Percentiles rank a stretch among this genome's conserved stretches.
phyloP scores from a whole-genome alignment of 2,888 invertebrate species.

The Sphinx pinastri region DNA sequence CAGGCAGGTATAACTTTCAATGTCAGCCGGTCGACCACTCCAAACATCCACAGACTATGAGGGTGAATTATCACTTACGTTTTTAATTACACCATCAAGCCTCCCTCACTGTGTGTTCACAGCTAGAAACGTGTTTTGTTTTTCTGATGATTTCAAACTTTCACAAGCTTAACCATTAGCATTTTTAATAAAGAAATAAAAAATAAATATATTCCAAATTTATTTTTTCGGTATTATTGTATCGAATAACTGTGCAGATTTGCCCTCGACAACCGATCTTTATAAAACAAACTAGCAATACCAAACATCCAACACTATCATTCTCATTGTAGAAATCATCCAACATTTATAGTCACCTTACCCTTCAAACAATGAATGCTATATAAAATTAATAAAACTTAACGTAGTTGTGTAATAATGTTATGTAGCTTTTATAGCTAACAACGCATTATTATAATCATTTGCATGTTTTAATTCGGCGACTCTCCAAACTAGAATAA shows the following conservation, averaged over 20 bases:
- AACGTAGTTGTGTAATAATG: neutral
- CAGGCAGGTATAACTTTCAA: constrained; percentile 96
- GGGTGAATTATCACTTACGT: constrained; percentile 88
- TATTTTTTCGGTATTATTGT: neutral
- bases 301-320: constrained; percentile 16
- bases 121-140: constrained; percentile 2
- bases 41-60: constrained; percentile 93
- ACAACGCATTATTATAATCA: constrained; percentile 1
- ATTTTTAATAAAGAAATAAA: neutral
- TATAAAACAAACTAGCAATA: constrained; percentile 2
- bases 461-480: constrained; percentile 12
- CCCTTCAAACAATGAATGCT: neutral
- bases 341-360: neutral
- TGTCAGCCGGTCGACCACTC: constrained; percentile 99
- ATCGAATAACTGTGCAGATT: neutral
- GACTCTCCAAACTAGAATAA: neutral
- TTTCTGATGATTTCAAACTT: neutral
- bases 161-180: constrained; percentile 1
- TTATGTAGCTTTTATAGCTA: neutral
- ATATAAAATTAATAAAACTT: no score
- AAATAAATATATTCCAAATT: neutral
- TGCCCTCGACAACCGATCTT: constrained; percentile 21
- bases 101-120: constrained; percentile 22
- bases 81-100: constrained; percentile 29
- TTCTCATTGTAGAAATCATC: constrained; percentile 14